Conservation (phyloP, 2,888 invertebrate species). For the Caenorhabditis sp. region DNA sequence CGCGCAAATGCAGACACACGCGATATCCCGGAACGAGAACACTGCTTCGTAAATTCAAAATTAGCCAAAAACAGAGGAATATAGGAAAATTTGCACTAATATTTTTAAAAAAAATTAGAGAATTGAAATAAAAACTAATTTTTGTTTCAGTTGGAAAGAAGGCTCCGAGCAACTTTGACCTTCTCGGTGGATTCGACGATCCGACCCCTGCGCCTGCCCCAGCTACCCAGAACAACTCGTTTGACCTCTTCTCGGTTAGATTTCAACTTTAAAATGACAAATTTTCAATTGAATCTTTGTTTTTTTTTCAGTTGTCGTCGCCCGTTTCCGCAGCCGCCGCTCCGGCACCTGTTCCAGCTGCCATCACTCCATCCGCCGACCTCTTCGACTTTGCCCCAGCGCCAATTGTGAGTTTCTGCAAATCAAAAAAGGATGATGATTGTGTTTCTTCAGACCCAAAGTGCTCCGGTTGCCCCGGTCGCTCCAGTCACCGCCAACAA, state of each 20-base stretch:
- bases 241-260: slow-evolving; percentile 32
- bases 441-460: slow-evolving; percentile 38
- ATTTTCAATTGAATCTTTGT: too few relatives aligned
- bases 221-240: slow-evolving; percentile 6
- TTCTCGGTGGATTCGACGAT: slow-evolving; percentile 42
- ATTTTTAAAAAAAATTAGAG: neutral
- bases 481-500: slow-evolving; percentile 17
- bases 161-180: slow-evolving; percentile 42
- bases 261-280: too few relatives aligned
- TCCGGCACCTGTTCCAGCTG: neutral
- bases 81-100: neutral
- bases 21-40: neutral
- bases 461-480: neutral
- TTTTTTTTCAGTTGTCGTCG: slow-evolving; percentile 21
- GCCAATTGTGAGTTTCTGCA: slow-evolving; percentile 25
- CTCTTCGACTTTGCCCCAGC: slow-evolving; percentile 48
- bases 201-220: slow-evolving; percentile 26
- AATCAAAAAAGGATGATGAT: too few relatives aligned
- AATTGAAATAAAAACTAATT: neutral
- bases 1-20: neutral
- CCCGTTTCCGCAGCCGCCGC: neutral
- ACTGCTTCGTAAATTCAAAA: too few relatives aligned
- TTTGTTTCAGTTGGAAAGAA: slow-evolving; percentile 36
- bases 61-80: too few relatives aligned
- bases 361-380: slow-evolving; percentile 10